Evolutionary conservation across 2,797 vertebrate genomes (phyloP).

Genomic region (Alfaro cultratus): DNA sequence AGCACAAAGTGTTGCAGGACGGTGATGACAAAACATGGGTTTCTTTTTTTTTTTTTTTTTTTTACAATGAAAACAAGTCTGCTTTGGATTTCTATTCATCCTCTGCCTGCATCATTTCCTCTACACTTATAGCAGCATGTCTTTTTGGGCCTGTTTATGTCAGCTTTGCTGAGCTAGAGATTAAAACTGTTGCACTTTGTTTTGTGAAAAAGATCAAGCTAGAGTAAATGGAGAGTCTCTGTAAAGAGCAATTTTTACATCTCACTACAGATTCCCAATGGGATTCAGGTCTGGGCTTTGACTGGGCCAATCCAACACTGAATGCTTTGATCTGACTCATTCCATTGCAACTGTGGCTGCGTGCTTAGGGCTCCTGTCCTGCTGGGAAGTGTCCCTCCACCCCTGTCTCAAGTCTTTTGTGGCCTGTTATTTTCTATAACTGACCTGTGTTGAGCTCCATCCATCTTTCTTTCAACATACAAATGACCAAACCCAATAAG

Average conservation of each 20-base stretch:
- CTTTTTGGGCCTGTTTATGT: not conserved
- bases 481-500: not conserved
- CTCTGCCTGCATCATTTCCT: not conserved
- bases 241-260: not conserved
- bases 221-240: not conserved
- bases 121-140: not conserved
- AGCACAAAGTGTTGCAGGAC: not conserved
- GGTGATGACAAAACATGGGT: not conserved
- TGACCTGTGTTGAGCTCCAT: not conserved
- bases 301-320: not conserved
- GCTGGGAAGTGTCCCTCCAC: not conserved
- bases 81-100: not conserved
- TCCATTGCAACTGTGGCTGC: not conserved
- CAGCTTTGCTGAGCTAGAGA: not conserved
- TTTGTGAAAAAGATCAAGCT: not conserved
- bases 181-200: not conserved
- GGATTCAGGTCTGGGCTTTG: not conserved
- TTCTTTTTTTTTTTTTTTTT: not conserved
- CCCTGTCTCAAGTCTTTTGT: not conserved
- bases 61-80: not conserved
- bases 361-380: not conserved
- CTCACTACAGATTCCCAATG: not conserved
- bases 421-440: not conserved
- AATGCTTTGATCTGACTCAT: not conserved
- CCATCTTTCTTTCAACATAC: not conserved